Evolutionary conservation across 2,797 vertebrate genomes (phyloP).

Genomic region (Anisognathus igniventris): DNA sequence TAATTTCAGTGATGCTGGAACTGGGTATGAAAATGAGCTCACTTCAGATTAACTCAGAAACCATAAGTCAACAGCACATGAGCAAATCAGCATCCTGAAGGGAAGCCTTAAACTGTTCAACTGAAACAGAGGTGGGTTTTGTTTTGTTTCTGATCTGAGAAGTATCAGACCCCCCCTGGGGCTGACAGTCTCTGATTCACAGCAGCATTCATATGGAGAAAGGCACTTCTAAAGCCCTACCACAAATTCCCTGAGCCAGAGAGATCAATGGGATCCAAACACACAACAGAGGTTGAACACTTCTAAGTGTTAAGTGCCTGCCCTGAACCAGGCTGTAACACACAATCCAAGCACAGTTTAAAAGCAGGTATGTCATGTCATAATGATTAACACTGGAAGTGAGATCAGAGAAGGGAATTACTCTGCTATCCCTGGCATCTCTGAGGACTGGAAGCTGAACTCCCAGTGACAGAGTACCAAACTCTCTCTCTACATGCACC

Average conservation of each 20-base stretch:
- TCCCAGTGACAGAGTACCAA: not conserved
- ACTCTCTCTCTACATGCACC: not conserved
- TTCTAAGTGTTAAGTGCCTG: not conserved
- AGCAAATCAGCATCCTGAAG: not conserved
- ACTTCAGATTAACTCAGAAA: conserved; percentile 19
- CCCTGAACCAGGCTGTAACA: not conserved
- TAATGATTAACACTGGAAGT: not conserved
- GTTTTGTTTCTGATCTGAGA: conserved; percentile 12
- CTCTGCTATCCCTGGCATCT: not conserved
- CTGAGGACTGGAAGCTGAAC: not conserved
- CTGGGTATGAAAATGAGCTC: conserved; percentile 32
- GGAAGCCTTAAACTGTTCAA: not conserved
- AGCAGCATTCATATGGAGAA: not conserved
- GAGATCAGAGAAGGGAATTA: conserved; percentile 40
- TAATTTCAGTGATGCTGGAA: conserved; percentile 38
- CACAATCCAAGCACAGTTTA: not conserved
- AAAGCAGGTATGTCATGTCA: not conserved
- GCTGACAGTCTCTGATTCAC: not conserved
- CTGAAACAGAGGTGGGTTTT: not conserved
- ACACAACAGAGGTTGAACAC: conserved; percentile 13
- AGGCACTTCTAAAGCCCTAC: conserved; percentile 11
- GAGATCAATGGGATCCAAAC: conserved; percentile 42
- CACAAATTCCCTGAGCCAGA: not conserved
- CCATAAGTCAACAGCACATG: not conserved
- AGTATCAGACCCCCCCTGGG: not conserved